Conservation (phyloP, 2,888 invertebrate species). For the Eremobia ochroleuca region DNA sequence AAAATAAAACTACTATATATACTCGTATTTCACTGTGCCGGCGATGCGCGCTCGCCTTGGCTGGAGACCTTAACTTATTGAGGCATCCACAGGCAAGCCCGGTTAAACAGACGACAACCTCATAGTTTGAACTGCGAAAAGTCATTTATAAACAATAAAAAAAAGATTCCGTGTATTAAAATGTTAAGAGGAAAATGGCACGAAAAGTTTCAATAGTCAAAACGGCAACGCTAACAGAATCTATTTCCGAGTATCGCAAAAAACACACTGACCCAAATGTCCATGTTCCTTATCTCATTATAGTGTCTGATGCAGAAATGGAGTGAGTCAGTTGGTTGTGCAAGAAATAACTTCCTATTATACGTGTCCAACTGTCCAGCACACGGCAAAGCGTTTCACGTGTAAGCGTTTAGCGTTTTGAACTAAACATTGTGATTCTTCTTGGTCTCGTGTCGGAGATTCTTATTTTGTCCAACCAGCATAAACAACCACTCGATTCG, state of each 20-base stretch:
- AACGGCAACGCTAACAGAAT: slow-evolving; percentile 22
- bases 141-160: no score
- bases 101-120: no score
- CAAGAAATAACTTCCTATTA: slow-evolving; percentile 81
- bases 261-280: slow-evolving; percentile 67
- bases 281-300: slow-evolving; percentile 74
- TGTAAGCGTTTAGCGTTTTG: slow-evolving; percentile 50
- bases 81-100: no score
- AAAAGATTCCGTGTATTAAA: not conserved
- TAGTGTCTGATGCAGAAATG: slow-evolving; percentile 71
- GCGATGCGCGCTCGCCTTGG: no score
- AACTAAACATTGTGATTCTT: not conserved
- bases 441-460: no score
- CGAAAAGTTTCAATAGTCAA: slow-evolving; percentile 13
- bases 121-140: no score
- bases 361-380: slow-evolving; percentile 77
- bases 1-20: no score
- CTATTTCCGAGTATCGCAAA: slow-evolving; percentile 51
- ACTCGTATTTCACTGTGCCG: no score
- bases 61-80: no score
- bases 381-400: slow-evolving; percentile 58
- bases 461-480: not conserved
- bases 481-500: no score
- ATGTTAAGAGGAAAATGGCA: slow-evolving; percentile 2
- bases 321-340: slow-evolving; percentile 74